Evolutionary conservation across 2,113 vertebrate species (phyloP), one percentile per base, ranked within the genome.

Genomic region (Miniopterus natalensis): DNA sequence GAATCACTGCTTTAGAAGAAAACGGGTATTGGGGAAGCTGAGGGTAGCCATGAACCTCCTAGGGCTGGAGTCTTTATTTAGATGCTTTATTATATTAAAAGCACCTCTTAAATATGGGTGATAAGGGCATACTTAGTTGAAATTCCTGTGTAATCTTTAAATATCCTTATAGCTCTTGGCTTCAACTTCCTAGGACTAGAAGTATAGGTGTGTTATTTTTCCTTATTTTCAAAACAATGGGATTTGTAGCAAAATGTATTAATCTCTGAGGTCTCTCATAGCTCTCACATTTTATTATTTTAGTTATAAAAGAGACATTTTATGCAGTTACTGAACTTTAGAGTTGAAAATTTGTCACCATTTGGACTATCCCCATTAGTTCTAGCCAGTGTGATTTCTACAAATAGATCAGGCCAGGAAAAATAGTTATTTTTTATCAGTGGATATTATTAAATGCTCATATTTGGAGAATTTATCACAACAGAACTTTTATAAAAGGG

Each of bases 251-350:
- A 79, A 90, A 91, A 75, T 73, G 31, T 42, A 57, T 55, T 84
- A 59, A 83, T 90, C 7, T 75, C 27, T n/a, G 53, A 92, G 70
- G n/a, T 94, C 8, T 75, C 31, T 90, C 47, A 15, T 23, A 92
- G 25, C 27, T 29, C 4, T 95, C 8, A 61, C 2, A 53, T 93
- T 85, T 93, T 86, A 78, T 88, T n/a, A 83, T 92, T 92, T 96
- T 90, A 84, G 47, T 94, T 88, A 29, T 21, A 93, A 80, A 81
- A 90, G 4, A 84, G 57, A 12, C 61, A 63, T 73, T 6, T 83
- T 86, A 40, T 1, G 12, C 45, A 92, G 49, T 93, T 84, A 75
- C 0, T 89, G 53, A 86, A n/a, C 13, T 70, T 74, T 5, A 45
- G 78, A 89, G 36, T 29, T 95, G 40, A 83, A 92, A 73, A 59